Evolutionary conservation across 2,888 invertebrate genomes (phyloP).

Genomic region (Endomychus coccineus): DNA sequence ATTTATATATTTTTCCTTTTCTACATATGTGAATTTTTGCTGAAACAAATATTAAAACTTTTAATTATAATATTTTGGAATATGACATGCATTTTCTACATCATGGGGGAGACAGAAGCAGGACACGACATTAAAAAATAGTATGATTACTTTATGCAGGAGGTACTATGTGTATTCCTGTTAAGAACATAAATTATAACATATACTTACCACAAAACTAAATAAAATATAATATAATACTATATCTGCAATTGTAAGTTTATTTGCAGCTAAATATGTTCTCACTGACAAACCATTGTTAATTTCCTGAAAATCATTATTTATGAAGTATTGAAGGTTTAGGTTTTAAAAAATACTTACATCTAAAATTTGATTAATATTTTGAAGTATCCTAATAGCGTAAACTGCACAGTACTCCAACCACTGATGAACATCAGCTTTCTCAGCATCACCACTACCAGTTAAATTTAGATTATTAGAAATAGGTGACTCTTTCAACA

Average conservation of each 20-base stretch:
- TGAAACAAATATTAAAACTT: constrained; percentile 48
- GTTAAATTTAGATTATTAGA: constrained; percentile 25
- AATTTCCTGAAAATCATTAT: constrained; percentile 48
- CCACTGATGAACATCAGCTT: constrained; percentile 37
- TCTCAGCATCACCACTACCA: constrained; percentile 26
- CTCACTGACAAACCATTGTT: constrained; percentile 47
- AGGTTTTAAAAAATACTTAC: too few relatives aligned
- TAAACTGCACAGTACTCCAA: constrained; percentile 37
- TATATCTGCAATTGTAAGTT: constrained; percentile 59
- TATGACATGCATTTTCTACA: not conserved
- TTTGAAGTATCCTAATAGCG: constrained; percentile 13
- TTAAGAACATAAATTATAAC: too few relatives aligned
- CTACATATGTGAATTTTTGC: constrained; percentile 55
- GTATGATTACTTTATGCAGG: too few relatives aligned
- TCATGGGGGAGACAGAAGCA: too few relatives aligned
- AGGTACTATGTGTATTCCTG: too few relatives aligned
- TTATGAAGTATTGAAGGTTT: constrained; percentile 2
- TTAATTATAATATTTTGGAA: constrained; percentile 11
- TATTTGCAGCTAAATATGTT: constrained; percentile 53
- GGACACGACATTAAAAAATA: too few relatives aligned
- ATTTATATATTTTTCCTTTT: constrained; percentile 61
- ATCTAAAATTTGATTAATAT: not conserved
- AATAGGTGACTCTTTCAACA: constrained; percentile 31
- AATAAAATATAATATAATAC: constrained; percentile 60
- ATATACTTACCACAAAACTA: constrained; percentile 58